These are phyloP conservation scores for Theonella swinhoei DNA, from an alignment of 37 sponge, comb jelly and placozoan species.

Conservation along the genomic window DNA sequence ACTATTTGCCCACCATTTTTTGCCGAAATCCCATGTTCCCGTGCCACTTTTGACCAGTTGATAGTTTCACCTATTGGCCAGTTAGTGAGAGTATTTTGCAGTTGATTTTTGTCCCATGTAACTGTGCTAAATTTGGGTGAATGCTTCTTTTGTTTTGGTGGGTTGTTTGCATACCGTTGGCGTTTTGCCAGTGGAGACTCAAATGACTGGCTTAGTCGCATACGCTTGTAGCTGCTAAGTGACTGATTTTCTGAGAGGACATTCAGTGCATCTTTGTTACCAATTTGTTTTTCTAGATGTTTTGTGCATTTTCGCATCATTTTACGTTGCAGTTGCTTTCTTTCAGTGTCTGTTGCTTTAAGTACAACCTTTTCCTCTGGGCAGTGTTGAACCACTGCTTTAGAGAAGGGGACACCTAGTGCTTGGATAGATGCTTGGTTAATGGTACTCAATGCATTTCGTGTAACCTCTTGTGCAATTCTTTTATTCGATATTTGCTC, in stretches of 20 bases:
- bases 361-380: not conserved
- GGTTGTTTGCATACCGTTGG: not conserved
- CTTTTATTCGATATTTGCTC: no score
- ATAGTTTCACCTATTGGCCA: slow-evolving; percentile 25
- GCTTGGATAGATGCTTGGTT: not conserved
- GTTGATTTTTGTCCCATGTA: slow-evolving; percentile 26
- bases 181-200: slow-evolving; percentile 22
- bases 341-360: slow-evolving; percentile 14
- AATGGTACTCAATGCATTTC: no score
- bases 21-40: slow-evolving; percentile 16
- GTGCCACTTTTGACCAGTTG: slow-evolving; percentile 24
- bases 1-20: slow-evolving; percentile 19
- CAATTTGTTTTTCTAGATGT: not conserved
- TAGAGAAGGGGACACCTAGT: not conserved
- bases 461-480: no score
- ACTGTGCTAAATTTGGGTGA: slow-evolving; percentile 47
- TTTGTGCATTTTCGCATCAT: not conserved
- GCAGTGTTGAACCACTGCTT: no score
- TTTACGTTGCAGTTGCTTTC: not conserved
- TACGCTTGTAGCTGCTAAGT: slow-evolving; percentile 5
- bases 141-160: not conserved
- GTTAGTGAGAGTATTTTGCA: not conserved
- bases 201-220: slow-evolving; percentile 6
- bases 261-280: not conserved
- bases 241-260: slow-evolving; percentile 19